These are phyloP conservation scores for Clarias pachynema DNA, from an alignment of 2,797 vertebrate species.

Conservation along the genomic window DNA sequence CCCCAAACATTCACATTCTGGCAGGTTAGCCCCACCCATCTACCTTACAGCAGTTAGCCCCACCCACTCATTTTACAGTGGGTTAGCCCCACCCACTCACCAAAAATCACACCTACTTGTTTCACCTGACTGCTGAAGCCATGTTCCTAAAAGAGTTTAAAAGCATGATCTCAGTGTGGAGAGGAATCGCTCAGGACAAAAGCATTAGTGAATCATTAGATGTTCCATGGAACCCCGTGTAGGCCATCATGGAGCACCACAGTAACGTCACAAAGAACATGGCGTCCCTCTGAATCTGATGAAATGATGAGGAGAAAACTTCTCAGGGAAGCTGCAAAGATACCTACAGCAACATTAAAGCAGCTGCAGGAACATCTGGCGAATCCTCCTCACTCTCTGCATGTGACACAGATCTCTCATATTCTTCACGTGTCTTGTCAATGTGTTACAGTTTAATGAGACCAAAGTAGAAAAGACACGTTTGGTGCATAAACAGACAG, in stretches of 20 bases:
- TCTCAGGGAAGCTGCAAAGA: neutral
- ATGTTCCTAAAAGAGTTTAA: neutral
- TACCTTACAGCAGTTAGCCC: neutral
- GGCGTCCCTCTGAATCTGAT: neutral
- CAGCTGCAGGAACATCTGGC: too few species aligned
- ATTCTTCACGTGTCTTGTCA: too few species aligned
- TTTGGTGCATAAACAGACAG: too few species aligned
- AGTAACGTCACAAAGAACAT: neutral
- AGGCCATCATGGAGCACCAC: neutral
- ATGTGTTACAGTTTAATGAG: too few species aligned
- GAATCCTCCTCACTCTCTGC: too few species aligned
- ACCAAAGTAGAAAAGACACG: too few species aligned
- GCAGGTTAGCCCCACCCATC: too few species aligned
- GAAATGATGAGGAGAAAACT: neutral
- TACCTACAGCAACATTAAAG: neutral
- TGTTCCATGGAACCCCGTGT: neutral
- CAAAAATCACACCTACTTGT: neutral
- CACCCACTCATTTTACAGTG: neutral
- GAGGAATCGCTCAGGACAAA: neutral
- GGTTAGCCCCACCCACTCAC: neutral
- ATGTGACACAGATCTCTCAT: too few species aligned
- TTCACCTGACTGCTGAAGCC: neutral
- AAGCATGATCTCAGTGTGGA: neutral
- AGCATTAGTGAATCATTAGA: neutral
- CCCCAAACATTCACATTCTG: too few species aligned